Base-by-base conservation (phyloP, 2,797 vertebrate species). In the Rallus crepitans region DNA sequence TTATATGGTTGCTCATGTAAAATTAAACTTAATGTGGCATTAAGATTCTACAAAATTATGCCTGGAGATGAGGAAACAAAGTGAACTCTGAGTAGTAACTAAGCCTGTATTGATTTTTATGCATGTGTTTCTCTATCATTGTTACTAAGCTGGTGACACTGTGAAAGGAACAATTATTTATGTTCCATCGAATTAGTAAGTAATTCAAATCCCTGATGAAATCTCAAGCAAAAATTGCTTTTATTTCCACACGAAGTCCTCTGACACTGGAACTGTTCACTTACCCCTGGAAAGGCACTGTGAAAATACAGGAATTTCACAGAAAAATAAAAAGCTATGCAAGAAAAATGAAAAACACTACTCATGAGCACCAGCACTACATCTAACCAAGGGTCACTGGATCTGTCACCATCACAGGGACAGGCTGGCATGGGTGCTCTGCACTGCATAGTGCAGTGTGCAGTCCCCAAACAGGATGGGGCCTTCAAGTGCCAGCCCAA, bases 91-190 rank as follows among this genome's bases (percentile, higher is more conserved):
- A 94, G 81, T n/a, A 89, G 78, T 45, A 18, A 79, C 73, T 96
- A 94, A 96, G 94, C 61, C 78, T 47, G 50, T 91, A 97, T 88
- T 93, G 97, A 97, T 97, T 97, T 96, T 94, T 87, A 92, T 92
- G 80, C 57, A 73, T 87, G 85, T 28, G 12, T 88, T 93, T 96
- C 83, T 96, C 93, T 87, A 68, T 89, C 95, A 93, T 94, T 90
- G 79, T 96, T 96, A 89, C 92, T 80, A 92, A 94, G 96, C 94
- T 89, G 84, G 87, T 95, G 94, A 96, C 87, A 91, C 97, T 93
- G 95, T 95, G 97, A 98, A 98, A 95, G 96, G 95, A 94, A 93
- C 39, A 86, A 97, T 97, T 97, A 97, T 96, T 98, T 98, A 98
- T 95, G 95, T 96, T 95, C 94, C 96, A 96, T 97, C 94, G 92